Conservation (phyloP, 2,797 vertebrate species). For the Lepilemur ruficaudatus region DNA sequence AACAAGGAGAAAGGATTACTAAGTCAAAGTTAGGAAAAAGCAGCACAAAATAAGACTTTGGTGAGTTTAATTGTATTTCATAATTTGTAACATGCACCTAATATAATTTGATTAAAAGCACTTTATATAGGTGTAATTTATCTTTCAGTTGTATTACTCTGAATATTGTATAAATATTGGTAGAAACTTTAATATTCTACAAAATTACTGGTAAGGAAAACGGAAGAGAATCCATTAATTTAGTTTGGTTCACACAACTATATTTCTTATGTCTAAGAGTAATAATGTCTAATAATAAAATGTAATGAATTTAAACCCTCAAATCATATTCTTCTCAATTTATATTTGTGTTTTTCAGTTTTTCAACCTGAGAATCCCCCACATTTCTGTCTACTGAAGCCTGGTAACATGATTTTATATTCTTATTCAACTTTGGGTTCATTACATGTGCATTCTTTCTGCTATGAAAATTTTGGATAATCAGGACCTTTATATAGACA, state of each 20-base stretch:
- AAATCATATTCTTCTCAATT: neutral
- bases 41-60: neutral
- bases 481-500: neutral
- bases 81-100: slow-evolving; percentile 1
- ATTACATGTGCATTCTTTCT: slow-evolving; percentile 11
- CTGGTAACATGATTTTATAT: neutral
- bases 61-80: slow-evolving; percentile 2
- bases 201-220: slow-evolving; percentile 39
- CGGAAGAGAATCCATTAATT: neutral
- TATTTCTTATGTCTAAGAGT: neutral
- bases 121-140: neutral
- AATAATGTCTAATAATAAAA: slow-evolving; percentile 42
- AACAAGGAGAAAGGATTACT: neutral
- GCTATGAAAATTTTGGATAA: neutral
- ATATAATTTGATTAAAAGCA: slow-evolving; percentile 41
- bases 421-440: neutral
- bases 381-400: neutral
- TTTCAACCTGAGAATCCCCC: neutral
- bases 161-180: neutral
- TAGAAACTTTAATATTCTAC: slow-evolving; percentile 12
- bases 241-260: neutral
- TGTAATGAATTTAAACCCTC: slow-evolving; percentile 35
- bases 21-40: neutral
- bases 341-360: slow-evolving; percentile 34
- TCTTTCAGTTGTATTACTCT: neutral